Percentiles rank a stretch among this genome's conserved stretches.
Conservation (phyloP, 2,113 vertebrate genomes). For the Petromus typicus region DNA sequence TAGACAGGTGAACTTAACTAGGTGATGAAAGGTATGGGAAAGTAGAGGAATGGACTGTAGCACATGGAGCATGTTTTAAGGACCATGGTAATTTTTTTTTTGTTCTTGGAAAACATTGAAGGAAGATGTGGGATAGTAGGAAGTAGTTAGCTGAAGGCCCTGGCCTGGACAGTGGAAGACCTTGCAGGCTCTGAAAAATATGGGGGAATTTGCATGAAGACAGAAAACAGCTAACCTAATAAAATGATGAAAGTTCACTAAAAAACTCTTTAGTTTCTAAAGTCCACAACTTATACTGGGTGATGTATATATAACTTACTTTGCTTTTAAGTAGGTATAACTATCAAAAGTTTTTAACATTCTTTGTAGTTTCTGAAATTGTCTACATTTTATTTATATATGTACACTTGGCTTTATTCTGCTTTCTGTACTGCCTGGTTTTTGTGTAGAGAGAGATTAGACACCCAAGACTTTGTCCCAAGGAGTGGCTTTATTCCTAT, state of each 20-base stretch:
- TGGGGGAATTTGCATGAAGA: not conserved
- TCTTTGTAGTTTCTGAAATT: not conserved
- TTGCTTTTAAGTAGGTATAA: not conserved
- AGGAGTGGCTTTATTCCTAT: not conserved
- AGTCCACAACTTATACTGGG: not conserved
- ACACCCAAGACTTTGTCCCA: not conserved
- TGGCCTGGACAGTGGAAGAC: accelerated
- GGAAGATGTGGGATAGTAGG: not conserved
- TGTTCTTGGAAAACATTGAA: not conserved
- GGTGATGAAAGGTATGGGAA: not conserved
- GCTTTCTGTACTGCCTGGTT: not conserved
- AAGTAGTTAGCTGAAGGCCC: not conserved
- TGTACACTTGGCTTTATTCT: not conserved
- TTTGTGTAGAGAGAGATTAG: not conserved
- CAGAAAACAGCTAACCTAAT: not conserved
- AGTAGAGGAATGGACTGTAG: not conserved
- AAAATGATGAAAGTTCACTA: not conserved
- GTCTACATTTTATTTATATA: not conserved
- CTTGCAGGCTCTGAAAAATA: not conserved
- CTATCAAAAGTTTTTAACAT: not conserved
- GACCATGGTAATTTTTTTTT: not conserved
- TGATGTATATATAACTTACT: not conserved
- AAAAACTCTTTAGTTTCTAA: not conserved
- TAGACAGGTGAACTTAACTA: not conserved
- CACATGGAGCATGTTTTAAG: not conserved